phyloP scores from a whole-genome alignment of 2,797 vertebrate genomes.

The Anguilla anguilla region DNA sequence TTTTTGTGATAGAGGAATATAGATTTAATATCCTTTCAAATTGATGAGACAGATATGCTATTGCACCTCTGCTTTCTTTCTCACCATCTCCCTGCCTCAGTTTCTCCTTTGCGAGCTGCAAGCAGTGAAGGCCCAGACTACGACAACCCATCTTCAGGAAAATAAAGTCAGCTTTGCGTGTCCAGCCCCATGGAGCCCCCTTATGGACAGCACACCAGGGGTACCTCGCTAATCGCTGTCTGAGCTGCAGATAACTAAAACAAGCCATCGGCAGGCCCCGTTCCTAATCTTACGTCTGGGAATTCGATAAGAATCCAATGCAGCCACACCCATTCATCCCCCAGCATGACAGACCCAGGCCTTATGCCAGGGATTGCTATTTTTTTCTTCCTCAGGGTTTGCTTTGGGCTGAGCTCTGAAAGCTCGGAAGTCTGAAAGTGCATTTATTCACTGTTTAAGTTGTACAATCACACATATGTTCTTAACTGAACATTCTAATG shows the following conservation, averaged over 20 bases:
- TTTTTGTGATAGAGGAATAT: no score
- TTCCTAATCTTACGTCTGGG: background rate
- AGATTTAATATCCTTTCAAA: no score
- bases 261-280: background rate
- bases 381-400: background rate
- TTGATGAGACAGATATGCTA: background rate
- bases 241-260: slow-evolving; percentile 1
- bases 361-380: background rate
- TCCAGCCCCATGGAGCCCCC: background rate
- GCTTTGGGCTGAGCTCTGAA: background rate
- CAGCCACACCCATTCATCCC: slow-evolving; percentile 6
- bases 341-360: background rate
- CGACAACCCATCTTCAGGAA: background rate
- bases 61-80: background rate
- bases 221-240: background rate
- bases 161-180: background rate
- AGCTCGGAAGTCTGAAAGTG: no score
- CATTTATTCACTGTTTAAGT: no score
- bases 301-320: slow-evolving; percentile 9
- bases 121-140: background rate
- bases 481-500: no score
- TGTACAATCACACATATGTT: no score
- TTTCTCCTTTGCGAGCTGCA: background rate
- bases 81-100: background rate
- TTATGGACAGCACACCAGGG: background rate